Conservation (phyloP, 2,888 invertebrate species). For the Himalopsyche japonica region DNA sequence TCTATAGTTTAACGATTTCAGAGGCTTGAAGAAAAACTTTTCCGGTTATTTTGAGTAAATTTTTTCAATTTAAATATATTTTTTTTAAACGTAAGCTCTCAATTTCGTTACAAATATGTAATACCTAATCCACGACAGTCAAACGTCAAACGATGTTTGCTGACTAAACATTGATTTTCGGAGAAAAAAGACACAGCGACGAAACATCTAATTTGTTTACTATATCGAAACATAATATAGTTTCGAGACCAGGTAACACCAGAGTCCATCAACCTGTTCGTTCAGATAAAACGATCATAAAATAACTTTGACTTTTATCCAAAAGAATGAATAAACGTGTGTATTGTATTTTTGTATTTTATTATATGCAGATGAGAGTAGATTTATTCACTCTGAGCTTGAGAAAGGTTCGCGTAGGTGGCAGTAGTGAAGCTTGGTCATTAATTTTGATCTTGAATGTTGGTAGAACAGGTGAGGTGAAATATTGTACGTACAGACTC, state of each 20-base stretch:
- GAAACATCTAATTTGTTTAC: too few species aligned
- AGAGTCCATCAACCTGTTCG: background rate
- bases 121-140: too few species aligned
- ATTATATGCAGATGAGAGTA: background rate
- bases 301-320: background rate
- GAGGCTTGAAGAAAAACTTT: too few species aligned
- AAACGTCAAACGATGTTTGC: too few species aligned
- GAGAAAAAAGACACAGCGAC: too few species aligned
- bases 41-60: too few species aligned
- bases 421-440: slow-evolving; percentile 21
- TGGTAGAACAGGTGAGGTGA: slow-evolving; percentile 25
- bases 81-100: too few species aligned
- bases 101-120: too few species aligned
- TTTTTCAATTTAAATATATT: too few species aligned
- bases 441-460: slow-evolving; percentile 23
- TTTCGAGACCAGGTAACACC: background rate
- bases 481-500: background rate
- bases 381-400: background rate
- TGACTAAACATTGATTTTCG: too few species aligned
- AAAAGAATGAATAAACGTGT: background rate
- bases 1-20: too few species aligned
- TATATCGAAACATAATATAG: too few species aligned
- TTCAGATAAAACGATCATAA: background rate
- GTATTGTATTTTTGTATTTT: background rate
- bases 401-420: slow-evolving; percentile 16